These are phyloP conservation scores for Platyscapa corneri DNA, from an alignment of 1,140 invertebrate species.

Conservation along the genomic window DNA sequence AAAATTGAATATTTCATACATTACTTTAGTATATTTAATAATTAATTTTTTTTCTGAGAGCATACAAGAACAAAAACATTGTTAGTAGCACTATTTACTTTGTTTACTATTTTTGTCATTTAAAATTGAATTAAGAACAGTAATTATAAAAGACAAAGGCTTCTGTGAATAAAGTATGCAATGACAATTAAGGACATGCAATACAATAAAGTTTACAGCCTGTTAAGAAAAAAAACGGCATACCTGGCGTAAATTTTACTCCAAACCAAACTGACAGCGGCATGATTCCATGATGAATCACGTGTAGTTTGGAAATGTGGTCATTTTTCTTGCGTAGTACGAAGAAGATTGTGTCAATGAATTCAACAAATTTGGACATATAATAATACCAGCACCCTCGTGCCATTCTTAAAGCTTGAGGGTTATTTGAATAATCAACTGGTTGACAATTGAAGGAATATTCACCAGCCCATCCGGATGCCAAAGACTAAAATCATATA, in stretches of 20 bases:
- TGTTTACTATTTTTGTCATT: background rate
- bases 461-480: constrained; percentile 81
- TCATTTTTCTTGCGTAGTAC: constrained; percentile 89
- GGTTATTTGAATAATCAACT: constrained; percentile 88
- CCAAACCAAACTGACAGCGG: constrained; percentile 94
- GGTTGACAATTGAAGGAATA: constrained; percentile 93
- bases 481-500: constrained; percentile 75
- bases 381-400: constrained; percentile 91
- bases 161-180: background rate
- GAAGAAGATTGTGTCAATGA: constrained; percentile 92
- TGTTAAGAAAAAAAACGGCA: constrained; percentile 28
- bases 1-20: too few relatives aligned
- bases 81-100: background rate
- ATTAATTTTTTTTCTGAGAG: background rate
- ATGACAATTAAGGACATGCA: constrained; percentile 9
- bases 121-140: background rate
- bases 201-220: background rate
- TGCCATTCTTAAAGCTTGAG: constrained; percentile 86
- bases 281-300: constrained; percentile 95
- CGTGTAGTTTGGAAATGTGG: constrained; percentile 90
- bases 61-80: background rate
- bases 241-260: constrained; percentile 92
- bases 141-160: constrained; percentile 2
- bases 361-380: constrained; percentile 90
- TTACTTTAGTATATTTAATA: background rate